Base-by-base conservation (phyloP, 2,797 vertebrate species). In the Pipistrellus kuhlii region DNA sequence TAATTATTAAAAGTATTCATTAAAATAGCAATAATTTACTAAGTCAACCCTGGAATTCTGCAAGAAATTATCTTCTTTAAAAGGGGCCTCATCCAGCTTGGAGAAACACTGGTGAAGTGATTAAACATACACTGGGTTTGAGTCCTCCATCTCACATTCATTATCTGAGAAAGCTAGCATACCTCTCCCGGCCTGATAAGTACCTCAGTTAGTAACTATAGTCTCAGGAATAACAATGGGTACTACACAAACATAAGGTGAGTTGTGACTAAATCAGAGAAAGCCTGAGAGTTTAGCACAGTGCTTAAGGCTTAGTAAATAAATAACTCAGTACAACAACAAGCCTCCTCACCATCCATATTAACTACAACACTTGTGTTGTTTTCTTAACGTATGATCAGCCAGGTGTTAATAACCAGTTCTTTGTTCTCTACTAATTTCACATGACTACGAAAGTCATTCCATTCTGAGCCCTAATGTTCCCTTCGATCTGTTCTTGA, bases 11-110 rank as follows among this genome's bases (percentile, higher is more conserved):
- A 90, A 93, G 46, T 62, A 59, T 38, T 46, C 27, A 62, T 21
- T 85, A 87, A 44, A 89, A 66, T 85, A 71, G 68, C 17, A 94
- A 53, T 75, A 87, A 95, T 94, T 85, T 95, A n/a, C n/a, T n/a
- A 90, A 91, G 64, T 69, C 77, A 95, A 85, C 3, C 4, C 48
- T 91, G 55, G 17, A 23, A 14, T 93, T 88, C 55, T 73, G 85
- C 13, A 32, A 87, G 48, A 92, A 96, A 93, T 75, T 12, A 89
- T 25, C 75, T 91, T 92, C 68, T 80, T 93, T 66, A 84, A 92
- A 94, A 71, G n/a, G 4, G 25, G 72, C 62, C 12, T 91, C 35
- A 81, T 44, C 25, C 62, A 95, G 78, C 53, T 94, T 90, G 93
- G 53, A 85, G 32, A 92, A 80, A 72, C 4, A 3, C 57, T 78